Percentiles rank a stretch among this genome's conserved stretches.
These are phyloP conservation scores for Pteromalus puparum DNA, from an alignment of 1,140 invertebrate species.

Conservation along the genomic window DNA sequence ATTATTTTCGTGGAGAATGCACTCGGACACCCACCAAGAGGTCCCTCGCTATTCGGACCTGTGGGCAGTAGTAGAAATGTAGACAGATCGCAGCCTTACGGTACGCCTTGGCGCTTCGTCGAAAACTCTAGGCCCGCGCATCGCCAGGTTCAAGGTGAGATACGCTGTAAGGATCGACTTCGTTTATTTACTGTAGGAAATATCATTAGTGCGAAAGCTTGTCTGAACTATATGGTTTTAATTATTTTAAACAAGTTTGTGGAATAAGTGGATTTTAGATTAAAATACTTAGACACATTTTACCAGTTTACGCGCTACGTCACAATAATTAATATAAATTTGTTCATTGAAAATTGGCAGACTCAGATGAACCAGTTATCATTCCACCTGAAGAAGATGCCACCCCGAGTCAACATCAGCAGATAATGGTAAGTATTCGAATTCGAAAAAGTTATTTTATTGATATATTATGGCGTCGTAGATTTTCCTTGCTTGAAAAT, in stretches of 20 bases:
- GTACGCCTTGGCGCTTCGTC: constrained; percentile 46
- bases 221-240: not conserved
- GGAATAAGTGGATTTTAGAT: not conserved
- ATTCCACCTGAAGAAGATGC: constrained; percentile 51
- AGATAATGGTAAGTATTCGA: constrained; percentile 41
- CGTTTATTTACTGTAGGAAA: not conserved
- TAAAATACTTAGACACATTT: too few species aligned
- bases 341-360: constrained; percentile 1
- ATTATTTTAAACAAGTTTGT: not conserved
- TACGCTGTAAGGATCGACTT: not conserved
- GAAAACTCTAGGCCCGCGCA: constrained; percentile 49
- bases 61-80: constrained; percentile 5
- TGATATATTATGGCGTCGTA: too few species aligned
- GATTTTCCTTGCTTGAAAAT: too few species aligned
- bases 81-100: constrained; percentile 43
- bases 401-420: constrained; percentile 44
- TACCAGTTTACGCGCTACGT: too few species aligned
- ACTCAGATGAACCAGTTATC: constrained; percentile 52
- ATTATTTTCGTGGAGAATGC: constrained; percentile 43
- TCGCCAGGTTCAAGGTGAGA: constrained; percentile 43
- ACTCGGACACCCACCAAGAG: constrained; percentile 11
- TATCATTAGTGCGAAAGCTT: not conserved
- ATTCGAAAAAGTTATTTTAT: not conserved
- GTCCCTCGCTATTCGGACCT: constrained; percentile 25
- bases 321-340: not conserved